Evolutionary conservation across 1,140 invertebrate genomes (phyloP), one percentile per base, ranked within the genome.

Genomic region (Drosophila kanapiae): DNA sequence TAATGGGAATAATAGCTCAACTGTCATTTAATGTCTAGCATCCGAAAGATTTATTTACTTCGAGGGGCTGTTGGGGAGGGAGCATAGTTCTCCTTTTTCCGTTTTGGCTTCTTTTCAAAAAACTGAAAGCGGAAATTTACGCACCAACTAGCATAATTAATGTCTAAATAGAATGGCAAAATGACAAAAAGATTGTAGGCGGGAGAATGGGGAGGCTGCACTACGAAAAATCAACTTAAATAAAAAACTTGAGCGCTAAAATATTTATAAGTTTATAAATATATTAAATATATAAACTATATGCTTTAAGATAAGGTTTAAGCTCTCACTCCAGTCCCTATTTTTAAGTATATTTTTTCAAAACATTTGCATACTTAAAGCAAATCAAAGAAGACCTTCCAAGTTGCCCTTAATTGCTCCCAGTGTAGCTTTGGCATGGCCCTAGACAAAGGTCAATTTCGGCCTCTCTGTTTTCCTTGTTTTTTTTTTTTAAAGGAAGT

Each of bases 131-230:
- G 77, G 61, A 79, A 79, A 72, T 79, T 72, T 78, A 78, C 75
- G 75, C 75, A 78, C 51, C 75, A 79, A 79, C 67, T 71, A 54
- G 78, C 75, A 79, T 79, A 79, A 79, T 79, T 79, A 79, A 79
- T 79, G 76, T 54, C 58, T 58, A 64, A 81, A 81, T 53, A 27
- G 62, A 64, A 70, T 49, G 38, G 54, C 69, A 68, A 81, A 81
- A 70, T 69, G 48, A 70, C 67, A 59, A 72, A 67, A 51, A 72
- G 53, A 72, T 60, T 31, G 10, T 18, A 16, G 6, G n/a, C 31
- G 38, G 33, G 11, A n/a, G 33, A 13, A 4, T 9, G 23, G 33
- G n/a, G 4, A 8, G n/a, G 16, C 9, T 64, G 42, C 72, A 64
- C 27, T 14, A 23, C 4, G 8, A 14, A 6, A 31, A 29, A 72